These are phyloP conservation scores for Sitta carolinensis DNA, from an alignment of 2,797 vertebrate genomes.

Conservation along the genomic window DNA sequence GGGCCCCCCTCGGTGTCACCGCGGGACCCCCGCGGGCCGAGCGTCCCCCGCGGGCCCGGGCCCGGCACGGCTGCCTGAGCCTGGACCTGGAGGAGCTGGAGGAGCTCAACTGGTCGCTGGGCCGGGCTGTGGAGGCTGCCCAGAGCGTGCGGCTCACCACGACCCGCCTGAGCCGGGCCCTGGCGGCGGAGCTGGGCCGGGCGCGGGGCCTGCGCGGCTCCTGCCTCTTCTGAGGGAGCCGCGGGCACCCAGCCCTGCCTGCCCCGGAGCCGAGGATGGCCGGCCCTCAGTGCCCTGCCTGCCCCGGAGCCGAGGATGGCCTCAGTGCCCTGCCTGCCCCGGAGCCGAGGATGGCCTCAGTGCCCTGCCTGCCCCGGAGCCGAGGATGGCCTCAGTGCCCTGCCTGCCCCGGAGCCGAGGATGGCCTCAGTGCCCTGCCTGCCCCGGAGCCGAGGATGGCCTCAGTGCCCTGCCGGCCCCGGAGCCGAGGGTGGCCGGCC, in stretches of 20 bases:
- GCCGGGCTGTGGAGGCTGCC: slow-evolving; percentile 79
- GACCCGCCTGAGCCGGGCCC: slow-evolving; percentile 76
- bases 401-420: too few relatives aligned
- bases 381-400: too few relatives aligned
- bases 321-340: too few relatives aligned
- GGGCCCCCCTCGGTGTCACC: not conserved
- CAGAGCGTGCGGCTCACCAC: slow-evolving; percentile 76
- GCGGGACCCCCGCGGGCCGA: not conserved
- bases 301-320: too few relatives aligned
- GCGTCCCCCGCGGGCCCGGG: not conserved
- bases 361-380: too few relatives aligned
- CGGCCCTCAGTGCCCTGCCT: too few relatives aligned
- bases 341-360: too few relatives aligned
- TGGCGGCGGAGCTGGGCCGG: slow-evolving; percentile 76
- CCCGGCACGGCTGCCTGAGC: slow-evolving; percentile 25
- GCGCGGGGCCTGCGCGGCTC: slow-evolving; percentile 68
- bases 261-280: too few relatives aligned
- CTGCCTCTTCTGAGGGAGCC: slow-evolving; percentile 76
- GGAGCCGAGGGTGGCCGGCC: too few relatives aligned
- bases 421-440: too few relatives aligned
- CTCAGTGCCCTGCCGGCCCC: too few relatives aligned
- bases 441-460: too few relatives aligned
- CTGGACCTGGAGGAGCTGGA: slow-evolving; percentile 16
- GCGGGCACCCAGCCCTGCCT: slow-evolving; percentile 40
- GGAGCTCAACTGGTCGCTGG: slow-evolving; percentile 76